These are phyloP conservation scores for Poecilia gillii DNA, from an alignment of 2,797 vertebrate species.

Conservation along the genomic window DNA sequence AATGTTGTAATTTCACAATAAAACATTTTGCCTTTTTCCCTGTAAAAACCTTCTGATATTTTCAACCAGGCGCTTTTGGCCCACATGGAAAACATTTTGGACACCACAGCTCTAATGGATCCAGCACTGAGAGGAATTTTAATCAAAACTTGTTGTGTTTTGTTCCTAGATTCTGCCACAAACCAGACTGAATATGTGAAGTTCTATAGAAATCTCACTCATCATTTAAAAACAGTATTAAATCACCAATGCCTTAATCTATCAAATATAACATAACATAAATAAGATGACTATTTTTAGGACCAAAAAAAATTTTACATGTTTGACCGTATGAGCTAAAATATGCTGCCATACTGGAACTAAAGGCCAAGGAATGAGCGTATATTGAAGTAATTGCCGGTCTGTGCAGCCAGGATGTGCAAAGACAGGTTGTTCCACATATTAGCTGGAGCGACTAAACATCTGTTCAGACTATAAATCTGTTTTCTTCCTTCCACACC, in stretches of 20 bases:
- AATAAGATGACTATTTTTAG: neutral
- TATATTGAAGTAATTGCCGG: neutral
- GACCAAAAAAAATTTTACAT: neutral
- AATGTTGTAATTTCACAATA: neutral
- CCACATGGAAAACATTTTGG: neutral
- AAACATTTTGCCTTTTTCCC: neutral
- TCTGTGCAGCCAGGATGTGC: neutral
- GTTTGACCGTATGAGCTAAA: neutral
- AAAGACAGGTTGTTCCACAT: neutral
- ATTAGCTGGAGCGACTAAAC: neutral
- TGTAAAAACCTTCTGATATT: neutral
- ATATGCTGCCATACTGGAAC: neutral
- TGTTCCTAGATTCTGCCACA: neutral
- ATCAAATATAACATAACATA: neutral
- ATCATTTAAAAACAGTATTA: neutral
- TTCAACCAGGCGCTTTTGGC: neutral
- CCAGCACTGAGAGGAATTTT: neutral
- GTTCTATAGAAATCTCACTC: neutral
- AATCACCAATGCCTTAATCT: neutral
- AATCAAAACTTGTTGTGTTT: neutral
- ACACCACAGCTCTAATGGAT: neutral
- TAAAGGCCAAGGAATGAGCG: neutral
- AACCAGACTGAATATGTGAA: neutral
- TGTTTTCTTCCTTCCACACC: neutral
- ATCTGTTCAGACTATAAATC: slow-evolving; percentile 1